phyloP scores from a whole-genome alignment of 2,888 invertebrate species.

The Hirtodrosophila cameraria region DNA sequence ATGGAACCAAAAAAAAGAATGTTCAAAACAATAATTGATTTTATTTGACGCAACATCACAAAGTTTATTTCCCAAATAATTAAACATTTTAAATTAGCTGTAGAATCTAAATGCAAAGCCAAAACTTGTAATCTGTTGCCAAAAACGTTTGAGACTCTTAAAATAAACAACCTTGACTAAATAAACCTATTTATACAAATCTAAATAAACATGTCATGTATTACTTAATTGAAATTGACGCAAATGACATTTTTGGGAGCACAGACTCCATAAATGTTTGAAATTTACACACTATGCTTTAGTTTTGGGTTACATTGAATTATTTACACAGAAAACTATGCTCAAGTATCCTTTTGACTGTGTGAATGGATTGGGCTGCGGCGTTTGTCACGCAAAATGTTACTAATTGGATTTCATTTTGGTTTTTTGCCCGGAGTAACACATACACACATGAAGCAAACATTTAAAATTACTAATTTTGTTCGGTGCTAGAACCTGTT shows the following conservation, averaged over 20 bases:
- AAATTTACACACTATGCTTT: slow-evolving; percentile 50
- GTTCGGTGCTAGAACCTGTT: slow-evolving; percentile 1
- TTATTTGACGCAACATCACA: too few relatives aligned
- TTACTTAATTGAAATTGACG: slow-evolving; percentile 30
- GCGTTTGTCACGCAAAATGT: slow-evolving; percentile 43
- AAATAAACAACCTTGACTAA: background rate
- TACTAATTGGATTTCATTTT: slow-evolving; percentile 64
- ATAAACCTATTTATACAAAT: slow-evolving; percentile 29
- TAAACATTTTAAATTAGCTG: too few relatives aligned
- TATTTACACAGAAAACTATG: slow-evolving; percentile 68
- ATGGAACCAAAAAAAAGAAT: background rate
- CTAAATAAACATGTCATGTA: background rate
- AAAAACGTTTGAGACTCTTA: background rate
- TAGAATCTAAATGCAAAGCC: too few relatives aligned
- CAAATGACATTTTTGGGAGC: slow-evolving; percentile 15
- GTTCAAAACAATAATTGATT: too few relatives aligned
- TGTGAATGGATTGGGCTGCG: slow-evolving; percentile 31
- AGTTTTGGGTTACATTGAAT: slow-evolving; percentile 48
- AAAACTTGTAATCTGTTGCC: background rate
- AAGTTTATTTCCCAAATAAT: too few relatives aligned
- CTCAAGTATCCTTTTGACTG: slow-evolving; percentile 44
- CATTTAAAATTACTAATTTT: slow-evolving; percentile 28
- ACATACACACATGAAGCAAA: slow-evolving; percentile 33
- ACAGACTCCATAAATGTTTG: background rate
- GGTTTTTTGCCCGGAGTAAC: background rate